Percentiles rank a stretch among this genome's conserved stretches.
phyloP scores from a whole-genome alignment of 1,140 invertebrate genomes.

The Ips nitidus region DNA sequence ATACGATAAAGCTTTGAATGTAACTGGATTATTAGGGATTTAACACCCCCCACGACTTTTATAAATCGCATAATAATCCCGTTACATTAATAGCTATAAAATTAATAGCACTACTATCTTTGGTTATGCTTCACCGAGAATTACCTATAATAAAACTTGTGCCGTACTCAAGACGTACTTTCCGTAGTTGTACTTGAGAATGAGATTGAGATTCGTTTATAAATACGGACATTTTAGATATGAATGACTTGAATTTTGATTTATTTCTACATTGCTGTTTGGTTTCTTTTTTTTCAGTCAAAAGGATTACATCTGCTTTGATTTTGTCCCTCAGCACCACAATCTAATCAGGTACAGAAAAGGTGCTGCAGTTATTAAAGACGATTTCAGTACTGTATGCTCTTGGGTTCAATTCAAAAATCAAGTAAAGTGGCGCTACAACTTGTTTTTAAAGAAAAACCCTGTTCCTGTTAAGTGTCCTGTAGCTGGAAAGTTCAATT shows the following conservation, averaged over 20 bases:
- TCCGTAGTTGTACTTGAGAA: no score
- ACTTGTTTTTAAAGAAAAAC: slow-evolving; percentile 85
- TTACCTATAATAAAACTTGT: no score
- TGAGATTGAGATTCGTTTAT: not conserved
- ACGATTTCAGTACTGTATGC: slow-evolving; percentile 88
- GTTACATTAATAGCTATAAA: no score
- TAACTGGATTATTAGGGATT: no score
- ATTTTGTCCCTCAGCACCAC: slow-evolving; percentile 93
- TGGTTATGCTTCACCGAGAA: no score
- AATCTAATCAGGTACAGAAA: slow-evolving; percentile 91
- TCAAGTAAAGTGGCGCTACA: slow-evolving; percentile 83
- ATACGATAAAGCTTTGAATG: no score
- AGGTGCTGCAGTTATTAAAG: slow-evolving; percentile 85
- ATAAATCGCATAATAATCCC: no score
- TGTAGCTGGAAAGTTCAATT: slow-evolving; percentile 94
- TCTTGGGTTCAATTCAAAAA: slow-evolving; percentile 92
- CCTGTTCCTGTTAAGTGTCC: slow-evolving; percentile 93
- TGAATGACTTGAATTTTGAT: slow-evolving; percentile 5
- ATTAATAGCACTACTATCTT: no score
- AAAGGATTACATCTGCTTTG: slow-evolving; percentile 96
- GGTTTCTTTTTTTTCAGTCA: slow-evolving; percentile 68
- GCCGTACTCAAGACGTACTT: no score
- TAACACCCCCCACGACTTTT: no score
- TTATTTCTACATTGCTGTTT: not conserved
- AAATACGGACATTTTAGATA: not conserved